Percentiles rank a stretch among this genome's conserved stretches.
These are phyloP conservation scores for Parelbella ahira DNA, from an alignment of 2,888 invertebrate species.

Conservation along the genomic window DNA sequence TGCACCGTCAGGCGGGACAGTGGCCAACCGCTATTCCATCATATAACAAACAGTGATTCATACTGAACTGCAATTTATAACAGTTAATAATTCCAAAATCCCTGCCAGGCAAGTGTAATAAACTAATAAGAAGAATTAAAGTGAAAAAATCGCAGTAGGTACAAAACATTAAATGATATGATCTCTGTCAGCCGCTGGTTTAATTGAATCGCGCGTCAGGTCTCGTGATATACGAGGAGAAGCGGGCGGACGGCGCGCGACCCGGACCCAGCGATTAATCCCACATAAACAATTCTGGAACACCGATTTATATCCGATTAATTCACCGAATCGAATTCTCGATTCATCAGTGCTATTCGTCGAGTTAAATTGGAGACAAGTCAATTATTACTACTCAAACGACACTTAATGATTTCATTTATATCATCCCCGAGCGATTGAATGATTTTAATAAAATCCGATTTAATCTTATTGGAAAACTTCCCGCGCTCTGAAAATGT, in stretches of 20 bases:
- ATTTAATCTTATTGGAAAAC: slow-evolving; percentile 20
- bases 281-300: slow-evolving; percentile 62
- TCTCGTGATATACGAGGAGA: slow-evolving; percentile 60
- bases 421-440: slow-evolving; percentile 47
- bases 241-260: slow-evolving; percentile 37
- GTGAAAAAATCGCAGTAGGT: slow-evolving; percentile 1
- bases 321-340: slow-evolving; percentile 43
- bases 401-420: slow-evolving; percentile 35
- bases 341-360: slow-evolving; percentile 29
- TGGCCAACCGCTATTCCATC: too few relatives aligned
- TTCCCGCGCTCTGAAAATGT: slow-evolving; percentile 9
- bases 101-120: too few relatives aligned
- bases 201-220: slow-evolving; percentile 66
- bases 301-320: slow-evolving; percentile 61
- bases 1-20: too few relatives aligned
- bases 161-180: slow-evolving; percentile 30
- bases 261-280: slow-evolving; percentile 53
- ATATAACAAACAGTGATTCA: too few relatives aligned
- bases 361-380: slow-evolving; percentile 31
- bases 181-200: slow-evolving; percentile 53
- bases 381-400: slow-evolving; percentile 41
- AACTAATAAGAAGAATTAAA: neutral
- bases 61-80: too few relatives aligned
- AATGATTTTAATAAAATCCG: slow-evolving; percentile 22
- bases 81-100: too few relatives aligned